Evolutionary conservation across 1,140 invertebrate species (phyloP).

Genomic region (Ctenoplectra terminalis): DNA sequence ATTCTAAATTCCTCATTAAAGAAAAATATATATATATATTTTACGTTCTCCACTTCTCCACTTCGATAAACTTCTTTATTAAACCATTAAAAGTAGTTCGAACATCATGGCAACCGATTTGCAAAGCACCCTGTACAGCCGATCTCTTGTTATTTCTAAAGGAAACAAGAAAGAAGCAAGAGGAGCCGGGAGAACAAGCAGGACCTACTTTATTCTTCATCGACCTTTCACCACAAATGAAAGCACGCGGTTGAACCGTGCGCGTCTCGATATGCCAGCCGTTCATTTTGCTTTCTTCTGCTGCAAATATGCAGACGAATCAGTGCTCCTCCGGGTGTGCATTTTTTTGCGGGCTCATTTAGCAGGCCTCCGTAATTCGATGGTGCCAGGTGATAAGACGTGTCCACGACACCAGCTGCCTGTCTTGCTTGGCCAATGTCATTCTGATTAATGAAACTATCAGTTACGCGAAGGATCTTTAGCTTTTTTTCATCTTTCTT

Average conservation of each 20-base stretch:
- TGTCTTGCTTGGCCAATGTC: slow-evolving; percentile 58
- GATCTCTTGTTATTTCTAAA: slow-evolving; percentile 17
- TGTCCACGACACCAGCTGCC: slow-evolving; percentile 42
- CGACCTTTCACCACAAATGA: slow-evolving; percentile 55
- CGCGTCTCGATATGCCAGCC: slow-evolving; percentile 7
- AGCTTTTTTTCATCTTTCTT: not conserved
- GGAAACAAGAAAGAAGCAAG: not conserved
- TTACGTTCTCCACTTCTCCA: no score
- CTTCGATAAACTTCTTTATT: not conserved
- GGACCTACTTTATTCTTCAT: slow-evolving; percentile 47
- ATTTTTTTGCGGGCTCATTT: slow-evolving; percentile 25
- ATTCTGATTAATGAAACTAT: slow-evolving; percentile 73
- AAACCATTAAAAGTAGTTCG: not conserved
- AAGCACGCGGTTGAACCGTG: slow-evolving; percentile 32
- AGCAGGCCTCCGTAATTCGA: slow-evolving; percentile 18
- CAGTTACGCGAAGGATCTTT: slow-evolving; percentile 59
- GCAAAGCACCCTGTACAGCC: not conserved
- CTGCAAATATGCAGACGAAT: slow-evolving; percentile 19
- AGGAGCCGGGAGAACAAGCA: not conserved
- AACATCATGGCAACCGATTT: not conserved
- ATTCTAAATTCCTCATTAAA: no score
- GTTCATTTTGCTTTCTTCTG: slow-evolving; percentile 47
- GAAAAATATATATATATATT: no score
- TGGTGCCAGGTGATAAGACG: slow-evolving; percentile 54
- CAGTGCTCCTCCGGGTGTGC: slow-evolving; percentile 21